These are phyloP conservation scores for Pelecanus crispus DNA, from an alignment of 2,113 vertebrate genomes.

Conservation along the genomic window DNA sequence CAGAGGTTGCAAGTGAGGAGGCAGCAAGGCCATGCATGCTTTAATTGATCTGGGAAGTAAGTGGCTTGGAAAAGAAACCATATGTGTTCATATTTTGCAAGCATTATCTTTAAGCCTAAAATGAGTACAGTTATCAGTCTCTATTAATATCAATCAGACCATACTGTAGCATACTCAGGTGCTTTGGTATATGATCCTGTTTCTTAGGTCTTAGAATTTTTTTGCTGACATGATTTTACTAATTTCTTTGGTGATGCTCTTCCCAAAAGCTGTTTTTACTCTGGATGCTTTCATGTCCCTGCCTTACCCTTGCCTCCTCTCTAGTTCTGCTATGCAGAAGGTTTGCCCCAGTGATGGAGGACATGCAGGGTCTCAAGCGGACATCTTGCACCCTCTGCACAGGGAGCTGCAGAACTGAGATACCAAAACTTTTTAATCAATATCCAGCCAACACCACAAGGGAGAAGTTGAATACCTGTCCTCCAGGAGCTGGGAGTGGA, in stretches of 20 bases:
- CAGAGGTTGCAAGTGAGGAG: background rate
- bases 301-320: background rate
- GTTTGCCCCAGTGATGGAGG: background rate
- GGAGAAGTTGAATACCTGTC: background rate
- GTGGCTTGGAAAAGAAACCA: background rate
- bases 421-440: background rate
- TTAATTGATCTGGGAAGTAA: background rate
- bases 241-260: background rate
- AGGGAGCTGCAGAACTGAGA: background rate
- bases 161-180: background rate
- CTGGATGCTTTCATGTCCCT: background rate
- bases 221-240: accelerated
- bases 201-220: background rate
- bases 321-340: background rate
- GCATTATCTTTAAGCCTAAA: background rate
- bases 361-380: background rate
- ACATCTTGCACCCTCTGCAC: background rate
- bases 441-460: background rate
- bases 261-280: background rate
- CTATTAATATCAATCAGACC: background rate
- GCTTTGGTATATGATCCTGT: background rate
- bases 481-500: background rate
- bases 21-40: background rate
- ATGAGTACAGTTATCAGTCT: background rate
- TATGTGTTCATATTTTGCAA: background rate